Conservation (phyloP, 1,140 invertebrate genomes). For the Drosophila equinoxialis region DNA sequence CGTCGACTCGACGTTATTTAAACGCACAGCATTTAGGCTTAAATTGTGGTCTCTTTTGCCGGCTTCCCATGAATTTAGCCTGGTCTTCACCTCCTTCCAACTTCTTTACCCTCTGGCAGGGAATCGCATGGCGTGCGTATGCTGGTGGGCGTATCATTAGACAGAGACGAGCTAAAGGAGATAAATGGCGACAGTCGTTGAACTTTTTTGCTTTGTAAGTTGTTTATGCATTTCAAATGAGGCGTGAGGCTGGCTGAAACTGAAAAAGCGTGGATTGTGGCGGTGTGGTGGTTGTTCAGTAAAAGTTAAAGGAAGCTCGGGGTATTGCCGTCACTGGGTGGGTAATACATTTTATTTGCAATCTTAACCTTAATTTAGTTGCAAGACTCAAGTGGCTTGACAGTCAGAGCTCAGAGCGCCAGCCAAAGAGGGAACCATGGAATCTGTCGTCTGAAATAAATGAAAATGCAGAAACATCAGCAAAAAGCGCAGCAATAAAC, state of each 20-base stretch:
- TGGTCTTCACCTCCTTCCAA: neutral
- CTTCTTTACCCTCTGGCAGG: neutral
- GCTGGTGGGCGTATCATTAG: slow-evolving; percentile 73
- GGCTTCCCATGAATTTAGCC: slow-evolving; percentile 60
- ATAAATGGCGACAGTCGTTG: slow-evolving; percentile 79
- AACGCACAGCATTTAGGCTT: slow-evolving; percentile 77
- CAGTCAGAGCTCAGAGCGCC: slow-evolving; percentile 37
- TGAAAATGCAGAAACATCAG: slow-evolving; percentile 71
- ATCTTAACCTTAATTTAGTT: slow-evolving; percentile 81
- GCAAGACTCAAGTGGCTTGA: slow-evolving; percentile 62
- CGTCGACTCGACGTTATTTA: slow-evolving; percentile 60
- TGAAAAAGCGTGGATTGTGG: slow-evolving; percentile 4
- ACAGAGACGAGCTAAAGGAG: slow-evolving; percentile 72
- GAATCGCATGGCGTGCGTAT: slow-evolving; percentile 35
- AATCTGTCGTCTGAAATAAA: slow-evolving; percentile 76
- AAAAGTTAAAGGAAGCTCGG: neutral
- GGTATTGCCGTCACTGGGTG: slow-evolving; percentile 8
- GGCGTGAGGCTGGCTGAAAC: slow-evolving; percentile 29
- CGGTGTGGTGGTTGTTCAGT: neutral
- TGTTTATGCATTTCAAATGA: slow-evolving; percentile 81
- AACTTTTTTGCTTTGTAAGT: slow-evolving; percentile 76
- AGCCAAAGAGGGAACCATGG: slow-evolving; percentile 35
- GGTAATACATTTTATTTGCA: slow-evolving; percentile 80
- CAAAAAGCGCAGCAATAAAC: slow-evolving; percentile 77
- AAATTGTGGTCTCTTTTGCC: slow-evolving; percentile 69